Percentiles rank a stretch among this genome's conserved stretches.
phyloP scores from a whole-genome alignment of 2,113 vertebrate genomes.

The Ictalurus furcatus region DNA sequence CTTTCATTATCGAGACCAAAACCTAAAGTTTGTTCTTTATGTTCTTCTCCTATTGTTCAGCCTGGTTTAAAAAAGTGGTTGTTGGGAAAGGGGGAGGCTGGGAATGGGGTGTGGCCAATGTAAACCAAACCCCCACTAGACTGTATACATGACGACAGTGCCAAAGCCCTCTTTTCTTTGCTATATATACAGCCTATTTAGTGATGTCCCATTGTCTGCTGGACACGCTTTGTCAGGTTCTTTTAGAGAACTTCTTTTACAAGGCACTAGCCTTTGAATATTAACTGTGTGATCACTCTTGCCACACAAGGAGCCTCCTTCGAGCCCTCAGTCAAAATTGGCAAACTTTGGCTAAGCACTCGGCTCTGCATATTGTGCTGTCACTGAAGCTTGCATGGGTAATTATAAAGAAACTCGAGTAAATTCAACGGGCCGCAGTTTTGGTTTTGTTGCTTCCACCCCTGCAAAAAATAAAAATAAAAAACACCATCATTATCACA shows the following conservation, averaged over 20 bases:
- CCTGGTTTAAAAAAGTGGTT: conserved; percentile 13
- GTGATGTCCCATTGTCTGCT: conserved; percentile 66
- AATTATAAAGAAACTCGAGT: conserved; percentile 53
- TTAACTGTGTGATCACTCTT: conserved; percentile 77
- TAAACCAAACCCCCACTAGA: conserved; percentile 68
- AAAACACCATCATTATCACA: background rate
- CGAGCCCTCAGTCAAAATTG: conserved; percentile 52
- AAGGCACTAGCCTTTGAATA: conserved; percentile 72
- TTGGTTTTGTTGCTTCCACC: background rate
- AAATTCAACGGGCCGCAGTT: conserved; percentile 43
- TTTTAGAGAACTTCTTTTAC: conserved; percentile 72
- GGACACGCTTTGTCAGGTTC: conserved; percentile 72
- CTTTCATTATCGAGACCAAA: background rate
- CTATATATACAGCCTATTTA: conserved; percentile 73
- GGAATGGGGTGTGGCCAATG: conserved; percentile 53
- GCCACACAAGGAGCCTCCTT: conserved; percentile 72
- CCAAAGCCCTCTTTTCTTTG: conserved; percentile 61
- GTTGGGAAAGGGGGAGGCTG: conserved; percentile 54
- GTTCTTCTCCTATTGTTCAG: conserved; percentile 39
- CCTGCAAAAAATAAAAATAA: background rate
- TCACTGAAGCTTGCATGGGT: conserved; percentile 42
- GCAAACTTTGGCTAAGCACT: conserved; percentile 52
- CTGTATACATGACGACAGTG: conserved; percentile 69
- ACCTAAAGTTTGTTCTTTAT: background rate
- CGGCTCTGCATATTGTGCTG: conserved; percentile 56